phyloP scores from a whole-genome alignment of 2,888 invertebrate species.

The Melanotus villosus region DNA sequence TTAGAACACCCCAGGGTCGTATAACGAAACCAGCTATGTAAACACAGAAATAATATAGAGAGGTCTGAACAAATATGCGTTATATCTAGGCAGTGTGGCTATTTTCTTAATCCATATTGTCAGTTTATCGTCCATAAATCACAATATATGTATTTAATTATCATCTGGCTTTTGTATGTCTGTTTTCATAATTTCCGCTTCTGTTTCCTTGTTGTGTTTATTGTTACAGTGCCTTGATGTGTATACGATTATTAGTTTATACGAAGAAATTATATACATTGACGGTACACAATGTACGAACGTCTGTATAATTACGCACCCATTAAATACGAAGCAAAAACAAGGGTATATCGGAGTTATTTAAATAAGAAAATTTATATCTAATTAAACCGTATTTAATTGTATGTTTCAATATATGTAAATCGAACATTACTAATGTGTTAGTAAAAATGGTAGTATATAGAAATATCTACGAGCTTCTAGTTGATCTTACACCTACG shows the following conservation, averaged over 20 bases:
- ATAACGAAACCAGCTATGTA: constrained; percentile 43
- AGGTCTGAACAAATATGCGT: constrained; percentile 45
- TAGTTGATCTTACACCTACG: too few species aligned
- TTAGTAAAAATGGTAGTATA: too few species aligned
- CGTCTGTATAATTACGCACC: not conserved
- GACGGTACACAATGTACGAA: not conserved
- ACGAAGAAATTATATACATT: constrained; percentile 1
- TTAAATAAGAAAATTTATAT: not conserved
- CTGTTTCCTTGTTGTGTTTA: constrained; percentile 50
- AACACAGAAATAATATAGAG: constrained; percentile 38
- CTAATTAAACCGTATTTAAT: not conserved
- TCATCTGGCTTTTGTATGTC: constrained; percentile 57
- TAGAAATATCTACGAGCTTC: too few species aligned
- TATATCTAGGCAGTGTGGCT: constrained; percentile 36
- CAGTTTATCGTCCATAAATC: constrained; percentile 49
- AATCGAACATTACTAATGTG: too few species aligned
- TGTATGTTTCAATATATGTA: too few species aligned
- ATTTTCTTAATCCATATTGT: constrained; percentile 48
- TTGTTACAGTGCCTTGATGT: constrained; percentile 32
- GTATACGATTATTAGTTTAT: constrained; percentile 26
- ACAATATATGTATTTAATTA: constrained; percentile 53
- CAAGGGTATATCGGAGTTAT: not conserved
- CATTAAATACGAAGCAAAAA: not conserved
- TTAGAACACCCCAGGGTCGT: constrained; percentile 25
- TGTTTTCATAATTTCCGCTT: constrained; percentile 57